phyloP scores from a whole-genome alignment of 1,140 invertebrate species.

The Telenomus remus region DNA sequence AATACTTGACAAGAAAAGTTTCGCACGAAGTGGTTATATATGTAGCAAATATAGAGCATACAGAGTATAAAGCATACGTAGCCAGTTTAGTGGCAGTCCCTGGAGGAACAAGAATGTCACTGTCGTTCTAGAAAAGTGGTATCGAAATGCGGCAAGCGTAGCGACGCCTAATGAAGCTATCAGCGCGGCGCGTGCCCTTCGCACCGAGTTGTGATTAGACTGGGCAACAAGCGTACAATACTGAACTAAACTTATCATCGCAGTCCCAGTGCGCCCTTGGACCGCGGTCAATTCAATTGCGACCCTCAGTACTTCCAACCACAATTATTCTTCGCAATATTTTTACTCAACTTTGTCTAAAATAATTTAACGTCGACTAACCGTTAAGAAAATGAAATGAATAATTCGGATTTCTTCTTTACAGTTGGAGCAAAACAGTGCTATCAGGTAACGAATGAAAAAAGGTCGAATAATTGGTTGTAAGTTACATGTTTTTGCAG shows the following conservation, averaged over 20 bases:
- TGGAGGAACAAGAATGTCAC: slow-evolving; percentile 45
- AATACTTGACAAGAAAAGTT: slow-evolving; percentile 38
- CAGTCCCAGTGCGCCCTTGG: slow-evolving; percentile 49
- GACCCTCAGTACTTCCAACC: slow-evolving; percentile 45
- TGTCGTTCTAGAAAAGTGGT: slow-evolving; percentile 52
- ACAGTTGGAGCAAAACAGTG: too few species aligned
- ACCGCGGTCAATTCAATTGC: slow-evolving; percentile 64
- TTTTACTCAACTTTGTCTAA: slow-evolving; percentile 19
- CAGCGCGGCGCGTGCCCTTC: slow-evolving; percentile 57
- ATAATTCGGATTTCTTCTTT: too few species aligned
- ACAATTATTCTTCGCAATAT: slow-evolving; percentile 60
- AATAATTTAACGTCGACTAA: too few species aligned
- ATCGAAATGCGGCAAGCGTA: slow-evolving; percentile 62
- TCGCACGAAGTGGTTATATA: slow-evolving; percentile 36
- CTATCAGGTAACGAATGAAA: too few species aligned
- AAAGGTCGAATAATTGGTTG: too few species aligned
- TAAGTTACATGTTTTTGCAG: too few species aligned
- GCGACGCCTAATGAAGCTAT: slow-evolving; percentile 63
- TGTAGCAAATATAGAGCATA: slow-evolving; percentile 50
- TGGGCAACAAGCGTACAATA: slow-evolving; percentile 50
- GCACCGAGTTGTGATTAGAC: slow-evolving; percentile 63
- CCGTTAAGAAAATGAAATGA: too few species aligned
- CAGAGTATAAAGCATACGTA: slow-evolving; percentile 31
- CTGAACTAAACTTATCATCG: slow-evolving; percentile 60
- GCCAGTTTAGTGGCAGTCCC: slow-evolving; percentile 49